A percentile compares a stretch with the other conserved stretches of the same genome.
These are phyloP conservation scores for Pangasianodon hypophthalmus DNA, from an alignment of 2,113 vertebrate species.

Conservation along the genomic window DNA sequence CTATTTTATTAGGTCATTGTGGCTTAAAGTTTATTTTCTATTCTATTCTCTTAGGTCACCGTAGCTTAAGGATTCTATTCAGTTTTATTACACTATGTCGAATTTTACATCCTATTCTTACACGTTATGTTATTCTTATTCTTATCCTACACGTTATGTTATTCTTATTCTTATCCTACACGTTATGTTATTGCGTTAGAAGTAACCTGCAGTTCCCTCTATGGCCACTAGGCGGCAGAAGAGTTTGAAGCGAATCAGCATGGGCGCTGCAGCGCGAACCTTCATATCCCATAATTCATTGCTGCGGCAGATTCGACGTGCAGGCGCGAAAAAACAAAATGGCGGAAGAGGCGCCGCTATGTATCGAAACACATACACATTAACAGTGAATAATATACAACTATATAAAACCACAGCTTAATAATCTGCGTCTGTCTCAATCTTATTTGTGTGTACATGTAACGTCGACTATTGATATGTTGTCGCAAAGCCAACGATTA, in stretches of 20 bases:
- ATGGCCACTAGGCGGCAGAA: constrained; percentile 46
- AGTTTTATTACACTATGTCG: neutral
- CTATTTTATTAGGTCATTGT: neutral
- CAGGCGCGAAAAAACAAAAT: constrained; percentile 6
- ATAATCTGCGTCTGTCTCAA: neutral
- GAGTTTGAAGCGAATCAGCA: neutral
- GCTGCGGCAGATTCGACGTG: neutral
- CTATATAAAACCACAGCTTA: neutral
- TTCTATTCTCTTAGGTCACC: neutral
- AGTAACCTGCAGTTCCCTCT: constrained; percentile 1
- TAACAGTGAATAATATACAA: neutral
- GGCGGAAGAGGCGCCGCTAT: neutral
- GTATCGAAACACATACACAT: neutral
- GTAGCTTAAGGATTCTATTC: neutral
- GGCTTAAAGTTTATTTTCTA: neutral
- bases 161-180: too few species aligned
- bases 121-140: too few species aligned
- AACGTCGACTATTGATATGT: neutral
- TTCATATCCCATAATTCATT: constrained; percentile 27
- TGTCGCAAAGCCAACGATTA: neutral
- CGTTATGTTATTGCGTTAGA: neutral
- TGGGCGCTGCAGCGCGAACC: neutral
- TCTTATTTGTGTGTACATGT: neutral
- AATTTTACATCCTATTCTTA: neutral
- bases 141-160: too few species aligned